Percentiles rank a stretch among this genome's conserved stretches.
Evolutionary conservation across 2,888 invertebrate genomes (phyloP).

Genomic region (Philhelius pedissequus): DNA sequence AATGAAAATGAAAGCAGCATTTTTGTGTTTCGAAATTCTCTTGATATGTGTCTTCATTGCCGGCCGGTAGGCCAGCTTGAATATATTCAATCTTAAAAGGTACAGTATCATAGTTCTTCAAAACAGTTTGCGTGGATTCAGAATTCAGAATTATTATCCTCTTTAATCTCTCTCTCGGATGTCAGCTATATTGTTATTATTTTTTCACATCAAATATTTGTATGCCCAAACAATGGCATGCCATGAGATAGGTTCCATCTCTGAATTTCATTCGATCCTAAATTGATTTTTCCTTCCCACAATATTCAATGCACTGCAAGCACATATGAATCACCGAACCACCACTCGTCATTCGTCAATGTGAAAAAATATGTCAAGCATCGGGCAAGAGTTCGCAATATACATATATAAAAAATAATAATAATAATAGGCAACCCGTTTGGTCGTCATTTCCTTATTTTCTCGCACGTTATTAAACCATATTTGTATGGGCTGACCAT

Average conservation of each 20-base stretch:
- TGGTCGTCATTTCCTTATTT: constrained; percentile 50
- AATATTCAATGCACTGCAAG: neutral
- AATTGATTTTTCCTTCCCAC: constrained; percentile 19
- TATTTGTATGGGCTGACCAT: constrained; percentile 73
- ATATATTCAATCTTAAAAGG: neutral
- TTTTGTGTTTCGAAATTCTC: neutral
- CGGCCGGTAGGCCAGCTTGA: too few species aligned
- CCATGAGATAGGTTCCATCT: constrained; percentile 6
- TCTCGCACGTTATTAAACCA: constrained; percentile 64
- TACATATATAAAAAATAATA: constrained; percentile 8
- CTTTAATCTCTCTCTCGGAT: neutral
- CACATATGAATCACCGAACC: constrained; percentile 6
- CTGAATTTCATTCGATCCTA: neutral
- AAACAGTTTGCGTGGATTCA: neutral
- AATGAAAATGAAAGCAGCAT: neutral
- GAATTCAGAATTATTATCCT: neutral
- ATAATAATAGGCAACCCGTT: constrained; percentile 62
- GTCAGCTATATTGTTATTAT: neutral
- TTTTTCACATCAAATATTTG: neutral
- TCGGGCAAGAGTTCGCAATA: constrained; percentile 14
- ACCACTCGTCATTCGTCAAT: neutral
- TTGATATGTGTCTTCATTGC: neutral
- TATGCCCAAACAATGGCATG: constrained; percentile 1
- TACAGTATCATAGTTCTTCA: neutral
- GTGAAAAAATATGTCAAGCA: neutral